Evolutionary conservation across 2,888 invertebrate genomes (phyloP).

Genomic region (Octonoba sinensis): DNA sequence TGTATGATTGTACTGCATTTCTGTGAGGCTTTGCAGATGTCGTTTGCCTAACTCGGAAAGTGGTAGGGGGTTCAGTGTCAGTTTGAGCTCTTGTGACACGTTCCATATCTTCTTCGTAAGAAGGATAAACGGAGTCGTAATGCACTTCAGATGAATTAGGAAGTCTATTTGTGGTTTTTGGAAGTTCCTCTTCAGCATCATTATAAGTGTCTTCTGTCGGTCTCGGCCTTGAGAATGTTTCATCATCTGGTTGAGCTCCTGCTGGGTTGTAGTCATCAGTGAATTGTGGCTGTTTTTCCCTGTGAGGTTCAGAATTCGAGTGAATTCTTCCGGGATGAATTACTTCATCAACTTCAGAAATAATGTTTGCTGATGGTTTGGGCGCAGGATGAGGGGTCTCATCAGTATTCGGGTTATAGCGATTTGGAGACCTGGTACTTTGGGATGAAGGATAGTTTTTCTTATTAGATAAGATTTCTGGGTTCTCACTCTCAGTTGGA

Average conservation of each 20-base stretch:
- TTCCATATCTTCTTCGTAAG: background rate
- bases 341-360: constrained; percentile 9
- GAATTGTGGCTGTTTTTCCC: constrained; percentile 11
- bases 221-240: background rate
- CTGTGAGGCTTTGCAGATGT: background rate
- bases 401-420: constrained; percentile 3
- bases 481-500: background rate
- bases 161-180: constrained; percentile 27
- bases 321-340: constrained; percentile 12
- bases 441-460: constrained; percentile 1
- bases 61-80: background rate
- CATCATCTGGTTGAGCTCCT: background rate
- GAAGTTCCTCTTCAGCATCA: background rate
- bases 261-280: constrained; percentile 15
- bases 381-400: constrained; percentile 6
- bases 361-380: constrained; percentile 15
- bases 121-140: constrained; percentile 19
- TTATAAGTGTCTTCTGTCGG: constrained; percentile 2
- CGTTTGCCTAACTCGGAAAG: constrained; percentile 8
- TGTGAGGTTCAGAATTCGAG: constrained; percentile 16
- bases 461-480: background rate
- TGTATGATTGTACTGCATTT: constrained; percentile 7
- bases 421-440: constrained; percentile 3
- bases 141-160: constrained; percentile 25
- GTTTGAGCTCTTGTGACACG: background rate